phyloP scores from a whole-genome alignment of 2,113 vertebrate species.

The Elanus axillaris region DNA sequence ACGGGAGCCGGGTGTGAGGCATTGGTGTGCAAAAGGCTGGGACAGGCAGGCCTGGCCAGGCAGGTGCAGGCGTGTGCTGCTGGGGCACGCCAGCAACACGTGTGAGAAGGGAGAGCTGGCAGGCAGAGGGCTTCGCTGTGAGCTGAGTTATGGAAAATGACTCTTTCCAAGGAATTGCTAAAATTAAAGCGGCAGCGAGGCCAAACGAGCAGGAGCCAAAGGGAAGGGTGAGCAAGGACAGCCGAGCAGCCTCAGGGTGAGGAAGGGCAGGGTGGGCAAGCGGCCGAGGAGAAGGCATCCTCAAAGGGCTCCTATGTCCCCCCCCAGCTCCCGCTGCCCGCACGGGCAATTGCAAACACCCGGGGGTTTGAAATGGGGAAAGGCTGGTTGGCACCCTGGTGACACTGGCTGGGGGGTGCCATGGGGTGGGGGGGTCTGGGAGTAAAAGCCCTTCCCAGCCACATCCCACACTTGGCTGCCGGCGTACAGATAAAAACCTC shows the following conservation, averaged over 20 bases:
- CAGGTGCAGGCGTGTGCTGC: constrained; percentile 51
- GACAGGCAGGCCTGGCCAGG: constrained; percentile 26
- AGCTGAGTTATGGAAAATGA: constrained; percentile 66
- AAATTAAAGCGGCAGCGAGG: constrained; percentile 30
- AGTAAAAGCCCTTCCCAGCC: background rate
- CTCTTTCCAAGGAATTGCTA: constrained; percentile 67
- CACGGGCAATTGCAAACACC: background rate
- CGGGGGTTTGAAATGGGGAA: background rate
- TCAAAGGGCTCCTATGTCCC: background rate
- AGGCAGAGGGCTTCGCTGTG: constrained; percentile 19
- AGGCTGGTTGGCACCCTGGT: background rate
- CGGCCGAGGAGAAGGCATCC: background rate
- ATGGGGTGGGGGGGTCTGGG: accelerated
- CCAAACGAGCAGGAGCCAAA: constrained; percentile 40
- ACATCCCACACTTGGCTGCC: background rate
- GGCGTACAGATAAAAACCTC: background rate
- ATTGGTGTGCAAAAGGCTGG: constrained; percentile 26
- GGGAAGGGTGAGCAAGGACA: constrained; percentile 29
- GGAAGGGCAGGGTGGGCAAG: constrained; percentile 31
- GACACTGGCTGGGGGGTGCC: background rate
- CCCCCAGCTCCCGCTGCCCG: background rate
- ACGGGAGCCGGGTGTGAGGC: background rate
- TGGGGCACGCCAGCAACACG: constrained; percentile 43
- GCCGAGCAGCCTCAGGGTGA: background rate
- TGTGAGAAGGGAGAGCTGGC: constrained; percentile 58